A percentile compares a stretch with the other conserved stretches of the same genome.
Evolutionary conservation across 2,113 vertebrate genomes (phyloP).

Genomic region (Chascanopsetta lugubris): DNA sequence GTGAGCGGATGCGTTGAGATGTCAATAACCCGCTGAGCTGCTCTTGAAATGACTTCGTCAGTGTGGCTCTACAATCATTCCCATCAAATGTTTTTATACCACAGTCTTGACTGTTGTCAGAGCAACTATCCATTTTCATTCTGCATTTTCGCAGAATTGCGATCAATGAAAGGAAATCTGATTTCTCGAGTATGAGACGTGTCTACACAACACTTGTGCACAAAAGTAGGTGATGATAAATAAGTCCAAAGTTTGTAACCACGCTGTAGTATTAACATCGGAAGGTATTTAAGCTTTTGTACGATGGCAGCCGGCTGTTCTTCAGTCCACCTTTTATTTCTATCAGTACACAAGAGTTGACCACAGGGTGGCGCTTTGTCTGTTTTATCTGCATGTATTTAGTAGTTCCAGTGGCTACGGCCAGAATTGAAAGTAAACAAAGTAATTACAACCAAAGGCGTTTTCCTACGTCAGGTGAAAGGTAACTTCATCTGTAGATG

Average conservation of each 20-base stretch:
- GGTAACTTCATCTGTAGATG: too few species aligned
- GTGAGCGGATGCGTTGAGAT: too few species aligned
- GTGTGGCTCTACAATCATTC: too few species aligned
- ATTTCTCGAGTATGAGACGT: conserved; percentile 17
- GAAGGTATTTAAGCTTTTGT: conserved; percentile 21
- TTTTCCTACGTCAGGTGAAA: too few species aligned
- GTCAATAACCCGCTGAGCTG: too few species aligned
- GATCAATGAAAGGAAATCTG: conserved; percentile 3
- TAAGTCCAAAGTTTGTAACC: conserved; percentile 1
- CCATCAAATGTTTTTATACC: too few species aligned
- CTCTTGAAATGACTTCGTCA: background rate
- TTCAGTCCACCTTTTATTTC: background rate
- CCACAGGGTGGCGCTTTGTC: background rate
- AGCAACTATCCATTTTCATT: conserved; percentile 7
- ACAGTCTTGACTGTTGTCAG: background rate
- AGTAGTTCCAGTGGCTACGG: too few species aligned
- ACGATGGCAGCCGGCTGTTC: conserved; percentile 15
- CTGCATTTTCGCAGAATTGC: too few species aligned
- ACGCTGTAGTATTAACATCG: conserved; percentile 7
- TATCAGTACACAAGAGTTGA: conserved; percentile 10
- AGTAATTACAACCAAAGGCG: too few species aligned
- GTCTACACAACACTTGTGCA: conserved; percentile 29
- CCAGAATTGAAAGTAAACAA: too few species aligned
- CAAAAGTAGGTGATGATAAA: too few species aligned
- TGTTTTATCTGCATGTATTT: background rate